phyloP scores from a whole-genome alignment of 2,888 invertebrate species.

The Caenorhabditis sp. region DNA sequence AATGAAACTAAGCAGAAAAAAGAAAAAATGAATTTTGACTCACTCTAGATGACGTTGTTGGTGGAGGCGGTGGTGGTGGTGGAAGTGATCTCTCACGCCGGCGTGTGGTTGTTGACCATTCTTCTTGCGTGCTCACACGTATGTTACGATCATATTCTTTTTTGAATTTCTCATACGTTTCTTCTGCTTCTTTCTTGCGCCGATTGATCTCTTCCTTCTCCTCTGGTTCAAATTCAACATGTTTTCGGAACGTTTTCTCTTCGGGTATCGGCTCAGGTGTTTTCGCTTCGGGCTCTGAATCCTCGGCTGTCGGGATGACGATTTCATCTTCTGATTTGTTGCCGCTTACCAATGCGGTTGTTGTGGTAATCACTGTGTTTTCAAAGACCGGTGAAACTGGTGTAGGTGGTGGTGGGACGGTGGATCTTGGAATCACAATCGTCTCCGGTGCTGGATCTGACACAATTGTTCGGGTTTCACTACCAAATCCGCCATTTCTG shows the following conservation, averaged over 20 bases:
- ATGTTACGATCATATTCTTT: constrained; percentile 19
- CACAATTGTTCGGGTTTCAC: not conserved
- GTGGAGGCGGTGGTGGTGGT: constrained; percentile 8
- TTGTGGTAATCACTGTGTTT: not conserved
- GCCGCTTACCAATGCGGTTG: not conserved
- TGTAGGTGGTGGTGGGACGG: constrained; percentile 15
- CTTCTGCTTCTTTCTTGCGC: not conserved
- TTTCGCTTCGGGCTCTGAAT: not conserved
- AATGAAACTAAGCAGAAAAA: not conserved
- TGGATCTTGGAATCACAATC: constrained; percentile 5
- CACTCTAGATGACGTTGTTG: not conserved
- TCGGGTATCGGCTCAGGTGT: not conserved
- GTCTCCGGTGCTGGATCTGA: constrained; percentile 13
- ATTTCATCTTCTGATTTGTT: not conserved
- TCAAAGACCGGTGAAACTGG: constrained; percentile 3
- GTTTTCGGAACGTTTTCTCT: not conserved
- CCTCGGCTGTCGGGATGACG: not conserved
- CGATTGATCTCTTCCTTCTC: constrained; percentile 1
- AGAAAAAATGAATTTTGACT: constrained; percentile 8
- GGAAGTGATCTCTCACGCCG: constrained; percentile 17
- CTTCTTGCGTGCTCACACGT: constrained; percentile 37
- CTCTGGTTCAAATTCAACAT: not conserved
- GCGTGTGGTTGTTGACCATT: constrained; percentile 28
- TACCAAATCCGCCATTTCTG: not conserved
- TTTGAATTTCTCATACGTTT: not conserved